Conservation (phyloP, 1,140 invertebrate species). For the Drosophila pruinosa region DNA sequence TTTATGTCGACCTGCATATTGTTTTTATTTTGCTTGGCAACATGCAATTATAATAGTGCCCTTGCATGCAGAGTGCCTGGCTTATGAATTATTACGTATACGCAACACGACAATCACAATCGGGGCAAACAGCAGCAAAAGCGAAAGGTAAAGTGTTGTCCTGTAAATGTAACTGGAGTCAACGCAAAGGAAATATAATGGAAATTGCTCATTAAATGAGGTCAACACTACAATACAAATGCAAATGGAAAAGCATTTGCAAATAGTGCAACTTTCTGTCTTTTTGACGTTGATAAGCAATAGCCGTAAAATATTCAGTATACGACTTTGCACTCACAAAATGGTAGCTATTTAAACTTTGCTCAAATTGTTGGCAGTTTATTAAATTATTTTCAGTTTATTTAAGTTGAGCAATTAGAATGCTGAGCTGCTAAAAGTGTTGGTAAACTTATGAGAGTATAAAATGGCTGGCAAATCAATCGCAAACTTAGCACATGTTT, state of each 20-base stretch:
- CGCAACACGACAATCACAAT: conserved; percentile 58
- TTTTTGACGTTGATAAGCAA: not conserved
- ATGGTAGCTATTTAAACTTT: not conserved
- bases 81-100: conserved; percentile 78
- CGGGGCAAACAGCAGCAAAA: conserved; percentile 1
- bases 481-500: not conserved
- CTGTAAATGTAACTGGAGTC: conserved; percentile 1
- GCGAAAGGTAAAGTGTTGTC: conserved; percentile 13
- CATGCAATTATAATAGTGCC: conserved; percentile 69
- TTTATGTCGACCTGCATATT: conserved; percentile 13
- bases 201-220: not conserved
- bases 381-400: not conserved
- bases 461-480: too few species aligned
- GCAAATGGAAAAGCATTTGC: too few species aligned
- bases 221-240: not conserved
- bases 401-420: not conserved
- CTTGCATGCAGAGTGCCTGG: conserved; percentile 57
- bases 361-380: not conserved
- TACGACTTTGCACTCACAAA: not conserved
- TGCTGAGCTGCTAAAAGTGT: not conserved
- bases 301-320: not conserved
- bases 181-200: not conserved
- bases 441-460: too few species aligned
- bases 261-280: not conserved
- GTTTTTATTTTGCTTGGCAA: conserved; percentile 36